These are phyloP conservation scores for Sander lucioperca DNA, from an alignment of 2,113 vertebrate genomes.

Conservation along the genomic window DNA sequence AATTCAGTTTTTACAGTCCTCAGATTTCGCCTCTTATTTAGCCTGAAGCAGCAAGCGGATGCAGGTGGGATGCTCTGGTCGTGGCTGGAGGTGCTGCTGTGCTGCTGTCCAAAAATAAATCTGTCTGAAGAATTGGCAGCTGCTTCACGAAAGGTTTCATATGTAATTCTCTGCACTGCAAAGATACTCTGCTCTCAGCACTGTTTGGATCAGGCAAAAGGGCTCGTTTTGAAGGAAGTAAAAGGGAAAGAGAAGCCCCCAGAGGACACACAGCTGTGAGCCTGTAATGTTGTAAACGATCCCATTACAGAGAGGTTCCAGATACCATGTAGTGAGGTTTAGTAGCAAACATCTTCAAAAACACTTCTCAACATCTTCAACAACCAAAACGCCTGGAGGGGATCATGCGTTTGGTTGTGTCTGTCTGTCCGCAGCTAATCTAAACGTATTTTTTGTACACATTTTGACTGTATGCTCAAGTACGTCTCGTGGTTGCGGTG, in stretches of 20 bases:
- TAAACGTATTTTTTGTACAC: too few species aligned
- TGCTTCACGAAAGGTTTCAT: neutral
- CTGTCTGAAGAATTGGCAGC: neutral
- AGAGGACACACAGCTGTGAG: neutral
- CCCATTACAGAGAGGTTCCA: neutral
- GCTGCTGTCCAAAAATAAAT: neutral
- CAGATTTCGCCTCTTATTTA: neutral
- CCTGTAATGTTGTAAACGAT: neutral
- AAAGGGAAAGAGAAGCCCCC: neutral
- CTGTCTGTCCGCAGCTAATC: too few species aligned
- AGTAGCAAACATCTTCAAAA: neutral
- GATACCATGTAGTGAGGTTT: too few species aligned
- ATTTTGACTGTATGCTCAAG: too few species aligned
- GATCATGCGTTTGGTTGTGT: too few species aligned
- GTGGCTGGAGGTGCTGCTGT: neutral
- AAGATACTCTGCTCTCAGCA: neutral
- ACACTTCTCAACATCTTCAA: too few species aligned
- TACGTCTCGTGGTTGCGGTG: too few species aligned
- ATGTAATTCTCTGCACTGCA: neutral
- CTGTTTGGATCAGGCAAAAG: neutral
- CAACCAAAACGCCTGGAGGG: too few species aligned
- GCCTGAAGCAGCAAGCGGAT: neutral
- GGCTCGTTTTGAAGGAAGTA: neutral
- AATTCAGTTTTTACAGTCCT: neutral
- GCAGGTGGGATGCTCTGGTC: neutral